Percentiles rank a stretch among this genome's conserved stretches.
phyloP scores from a whole-genome alignment of 2,797 vertebrate genomes.

The Cuculus canorus region DNA sequence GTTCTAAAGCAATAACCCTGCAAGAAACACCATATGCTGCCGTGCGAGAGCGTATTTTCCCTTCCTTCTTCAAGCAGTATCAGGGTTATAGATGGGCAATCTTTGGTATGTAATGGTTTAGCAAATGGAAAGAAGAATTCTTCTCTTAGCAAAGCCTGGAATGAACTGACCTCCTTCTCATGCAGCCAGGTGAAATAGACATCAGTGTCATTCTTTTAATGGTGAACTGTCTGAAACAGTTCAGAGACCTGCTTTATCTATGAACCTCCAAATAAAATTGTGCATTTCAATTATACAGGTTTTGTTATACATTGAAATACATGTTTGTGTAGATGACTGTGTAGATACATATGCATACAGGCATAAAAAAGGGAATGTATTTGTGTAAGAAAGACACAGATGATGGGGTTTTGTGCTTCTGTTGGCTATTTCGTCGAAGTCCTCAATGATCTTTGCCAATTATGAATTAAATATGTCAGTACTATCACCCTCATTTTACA shows the following conservation, averaged over 20 bases:
- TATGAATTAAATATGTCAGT: neutral
- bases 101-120: neutral
- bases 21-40: rapidly evolving
- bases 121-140: neutral
- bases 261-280: neutral
- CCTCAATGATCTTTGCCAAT: neutral
- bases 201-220: neutral
- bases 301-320: neutral
- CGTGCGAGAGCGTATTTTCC: neutral
- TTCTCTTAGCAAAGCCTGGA: neutral
- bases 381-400: neutral
- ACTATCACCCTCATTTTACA: neutral
- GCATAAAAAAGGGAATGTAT: neutral
- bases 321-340: neutral
- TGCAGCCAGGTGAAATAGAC: neutral
- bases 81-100: neutral
- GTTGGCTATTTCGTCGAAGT: neutral
- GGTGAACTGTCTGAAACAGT: neutral
- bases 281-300: neutral
- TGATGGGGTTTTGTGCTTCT: neutral
- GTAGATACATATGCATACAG: neutral
- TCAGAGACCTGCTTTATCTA: neutral
- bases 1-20: neutral
- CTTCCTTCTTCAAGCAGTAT: neutral
- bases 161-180: neutral